Base-by-base conservation (phyloP, 2,888 invertebrate species). In the Drosophila quinaria region DNA sequence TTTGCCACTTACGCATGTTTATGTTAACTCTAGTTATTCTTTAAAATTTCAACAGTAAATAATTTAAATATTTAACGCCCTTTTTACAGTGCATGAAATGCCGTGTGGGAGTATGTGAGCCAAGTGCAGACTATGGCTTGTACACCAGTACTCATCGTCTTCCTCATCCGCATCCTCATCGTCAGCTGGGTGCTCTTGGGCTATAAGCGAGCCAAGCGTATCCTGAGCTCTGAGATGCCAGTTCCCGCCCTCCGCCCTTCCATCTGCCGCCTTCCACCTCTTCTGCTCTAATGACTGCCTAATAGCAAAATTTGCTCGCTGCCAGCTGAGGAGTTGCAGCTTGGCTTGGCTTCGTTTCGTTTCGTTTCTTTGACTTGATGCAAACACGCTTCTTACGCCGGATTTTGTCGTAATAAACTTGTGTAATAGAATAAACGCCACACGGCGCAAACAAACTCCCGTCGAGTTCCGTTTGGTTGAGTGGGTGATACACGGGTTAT, bases 401-500 rank as follows among this genome's bases (percentile, higher is more conserved):
- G 78, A 78, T 86, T 78, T 86, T 78, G 74, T 79, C 87, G 81
- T 90, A 90, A 90, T 87, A 90, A 80, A 84, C 84, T 87, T 89
- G 90, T 90, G 89, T 90, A 87, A 90, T 87, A 90, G 81, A 87
- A 90, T 90, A 87, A 86, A 88, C 87, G 90, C 74, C 85, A 87
- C 84, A 86, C 80, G 81, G 72, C 88, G 54, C 80, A 79, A 89
- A 74, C 80, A 80, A 76, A 87, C 88, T 80, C 87, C 80, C 70
- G 74, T 55, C 63, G 84, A 66, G 79, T 60, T 71, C 37, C 69
- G 54, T 61, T 66, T 62, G 67, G 58, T 33, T 67, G 74, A 68
- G 59, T 73, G 74, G 73, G 58, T 52, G 70, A 39, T 33, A 39
- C 46, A 9, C 35, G 47, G 22, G 10, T 49, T 41, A 49, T 47